Percentiles rank a stretch among this genome's conserved stretches.
Evolutionary conservation across 2,888 invertebrate species (phyloP).

Genomic region (Amiota minor): DNA sequence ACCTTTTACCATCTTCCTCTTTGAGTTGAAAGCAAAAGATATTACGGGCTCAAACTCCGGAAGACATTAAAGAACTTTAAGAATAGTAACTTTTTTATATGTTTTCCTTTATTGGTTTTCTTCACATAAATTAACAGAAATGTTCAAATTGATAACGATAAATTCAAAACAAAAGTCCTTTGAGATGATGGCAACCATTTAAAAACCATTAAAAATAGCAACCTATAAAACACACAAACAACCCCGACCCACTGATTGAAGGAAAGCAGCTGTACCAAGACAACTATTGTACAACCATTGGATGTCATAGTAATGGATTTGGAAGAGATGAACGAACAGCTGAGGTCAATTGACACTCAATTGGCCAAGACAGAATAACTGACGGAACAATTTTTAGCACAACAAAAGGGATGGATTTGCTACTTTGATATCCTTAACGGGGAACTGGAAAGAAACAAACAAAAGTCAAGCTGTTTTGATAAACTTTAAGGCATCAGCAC

Average conservation of each 20-base stretch:
- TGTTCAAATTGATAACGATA: constrained; percentile 45
- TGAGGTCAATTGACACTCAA: constrained; percentile 32
- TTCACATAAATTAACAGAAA: constrained; percentile 49
- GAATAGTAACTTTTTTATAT: constrained; percentile 31
- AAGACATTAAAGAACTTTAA: constrained; percentile 38
- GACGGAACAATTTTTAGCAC: not conserved
- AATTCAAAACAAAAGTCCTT: constrained; percentile 22
- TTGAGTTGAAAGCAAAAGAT: not conserved
- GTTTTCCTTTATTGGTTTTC: constrained; percentile 29
- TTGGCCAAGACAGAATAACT: not conserved
- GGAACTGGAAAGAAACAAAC: too few species aligned
- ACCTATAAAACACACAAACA: not conserved
- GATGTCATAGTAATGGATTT: not conserved
- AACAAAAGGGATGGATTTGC: too few species aligned
- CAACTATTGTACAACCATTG: too few species aligned
- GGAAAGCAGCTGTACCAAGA: constrained; percentile 12
- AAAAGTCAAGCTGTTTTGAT: too few species aligned
- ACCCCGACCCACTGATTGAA: not conserved
- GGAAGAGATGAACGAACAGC: constrained; percentile 43
- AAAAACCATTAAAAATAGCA: constrained; percentile 35
- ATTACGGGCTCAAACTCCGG: not conserved
- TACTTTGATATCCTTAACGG: too few species aligned
- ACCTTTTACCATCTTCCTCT: too few species aligned
- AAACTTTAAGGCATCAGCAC: too few species aligned
- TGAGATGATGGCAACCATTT: constrained; percentile 40